phyloP scores from a whole-genome alignment of 2,888 invertebrate species.

The Agonopterix alstromeriana region DNA sequence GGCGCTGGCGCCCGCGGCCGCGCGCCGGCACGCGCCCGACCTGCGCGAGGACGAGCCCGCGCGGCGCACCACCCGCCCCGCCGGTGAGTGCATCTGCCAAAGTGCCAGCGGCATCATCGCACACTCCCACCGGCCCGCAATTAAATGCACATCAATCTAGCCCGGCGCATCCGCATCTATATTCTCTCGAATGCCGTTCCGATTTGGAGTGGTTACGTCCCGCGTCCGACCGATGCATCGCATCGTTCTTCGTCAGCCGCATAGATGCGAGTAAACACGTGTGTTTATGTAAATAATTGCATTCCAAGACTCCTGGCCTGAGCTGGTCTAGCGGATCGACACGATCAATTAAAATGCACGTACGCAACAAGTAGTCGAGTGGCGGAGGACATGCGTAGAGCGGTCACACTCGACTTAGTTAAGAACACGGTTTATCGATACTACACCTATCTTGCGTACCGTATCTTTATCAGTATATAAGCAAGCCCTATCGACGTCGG shows the following conservation, averaged over 20 bases:
- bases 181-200: constrained; percentile 18
- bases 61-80: constrained; percentile 79
- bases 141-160: constrained; percentile 37
- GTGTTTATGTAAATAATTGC: constrained; percentile 59
- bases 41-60: constrained; percentile 81
- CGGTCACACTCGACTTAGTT: constrained; percentile 13
- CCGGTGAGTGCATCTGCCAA: constrained; percentile 76
- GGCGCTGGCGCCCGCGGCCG: constrained; percentile 43
- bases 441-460: constrained; percentile 28
- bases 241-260: constrained; percentile 7
- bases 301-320: constrained; percentile 34
- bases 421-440: constrained; percentile 28
- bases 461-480: constrained; percentile 50
- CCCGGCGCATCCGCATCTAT: constrained; percentile 20
- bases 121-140: constrained; percentile 23
- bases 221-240: constrained; percentile 2
- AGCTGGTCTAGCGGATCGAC: constrained; percentile 15
- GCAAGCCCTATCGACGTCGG: constrained; percentile 33
- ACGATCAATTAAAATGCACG: constrained; percentile 36
- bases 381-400: constrained; percentile 14
- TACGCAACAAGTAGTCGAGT: constrained; percentile 1
- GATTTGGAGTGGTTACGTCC: constrained; percentile 16
- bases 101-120: constrained; percentile 46
- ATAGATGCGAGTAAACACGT: constrained; percentile 28
- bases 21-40: constrained; percentile 79